phyloP scores from a whole-genome alignment of 2,888 invertebrate species.

The Atethmia centrago region DNA sequence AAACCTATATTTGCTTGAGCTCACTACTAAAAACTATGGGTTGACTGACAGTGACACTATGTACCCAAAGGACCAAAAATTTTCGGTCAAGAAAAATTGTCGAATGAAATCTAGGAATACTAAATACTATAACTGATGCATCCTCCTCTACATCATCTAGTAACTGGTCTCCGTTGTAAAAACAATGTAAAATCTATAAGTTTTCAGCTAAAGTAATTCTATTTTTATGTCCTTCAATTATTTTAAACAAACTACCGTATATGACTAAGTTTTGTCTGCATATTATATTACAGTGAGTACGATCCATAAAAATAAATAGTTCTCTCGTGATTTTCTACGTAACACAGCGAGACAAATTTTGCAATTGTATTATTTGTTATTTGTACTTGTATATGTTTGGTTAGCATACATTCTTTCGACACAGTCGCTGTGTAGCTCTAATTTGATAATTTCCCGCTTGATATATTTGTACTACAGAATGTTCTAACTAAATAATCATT shows the following conservation, averaged over 20 bases:
- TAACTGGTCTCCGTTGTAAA: conserved; percentile 8
- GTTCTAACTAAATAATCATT: conserved; percentile 51
- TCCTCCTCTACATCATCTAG: neutral
- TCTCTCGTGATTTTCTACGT: conserved; percentile 50
- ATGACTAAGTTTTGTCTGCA: conserved; percentile 41
- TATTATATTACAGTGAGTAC: conserved; percentile 44
- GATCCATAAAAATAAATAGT: conserved; percentile 42
- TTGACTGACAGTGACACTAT: neutral
- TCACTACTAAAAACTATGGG: neutral
- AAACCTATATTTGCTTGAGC: neutral
- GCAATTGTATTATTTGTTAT: conserved; percentile 49
- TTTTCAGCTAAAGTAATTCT: conserved; percentile 36
- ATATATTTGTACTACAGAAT: conserved; percentile 41
- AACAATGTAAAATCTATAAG: conserved; percentile 45
- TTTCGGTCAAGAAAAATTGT: neutral
- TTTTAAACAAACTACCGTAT: conserved; percentile 51
- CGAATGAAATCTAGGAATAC: neutral
- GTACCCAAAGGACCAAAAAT: neutral
- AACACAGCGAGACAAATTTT: conserved; percentile 46
- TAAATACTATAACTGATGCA: neutral
- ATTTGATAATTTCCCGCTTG: conserved; percentile 43
- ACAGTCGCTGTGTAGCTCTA: conserved; percentile 28
- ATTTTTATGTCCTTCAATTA: conserved; percentile 50
- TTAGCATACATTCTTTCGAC: conserved; percentile 46
- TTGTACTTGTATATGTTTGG: conserved; percentile 35